Conservation (phyloP, 2,797 vertebrate genomes). For the Halcyon leucocephala region DNA sequence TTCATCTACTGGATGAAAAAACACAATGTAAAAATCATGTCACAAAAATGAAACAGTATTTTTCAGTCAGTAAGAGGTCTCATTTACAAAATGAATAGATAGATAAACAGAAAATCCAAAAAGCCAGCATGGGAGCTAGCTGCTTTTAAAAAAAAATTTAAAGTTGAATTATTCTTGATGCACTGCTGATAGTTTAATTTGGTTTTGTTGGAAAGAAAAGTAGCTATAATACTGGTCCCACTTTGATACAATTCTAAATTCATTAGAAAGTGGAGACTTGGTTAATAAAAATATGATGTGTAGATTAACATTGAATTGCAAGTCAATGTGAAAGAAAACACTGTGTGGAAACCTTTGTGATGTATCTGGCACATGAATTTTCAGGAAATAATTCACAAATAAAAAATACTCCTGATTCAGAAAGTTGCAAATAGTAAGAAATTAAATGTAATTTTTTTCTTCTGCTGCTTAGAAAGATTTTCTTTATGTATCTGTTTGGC, state of each 20-base stretch:
- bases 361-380: neutral
- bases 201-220: neutral
- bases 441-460: neutral
- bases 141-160: too few species aligned
- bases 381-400: neutral
- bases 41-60: neutral
- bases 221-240: neutral
- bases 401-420: neutral
- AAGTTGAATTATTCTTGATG: neutral
- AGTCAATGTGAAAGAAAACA: neutral
- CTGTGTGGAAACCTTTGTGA: neutral
- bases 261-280: neutral
- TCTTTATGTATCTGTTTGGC: neutral
- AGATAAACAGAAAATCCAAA: neutral
- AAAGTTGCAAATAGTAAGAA: neutral
- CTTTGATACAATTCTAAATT: neutral
- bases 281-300: neutral
- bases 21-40: neutral
- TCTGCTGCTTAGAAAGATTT: neutral
- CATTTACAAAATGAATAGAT: neutral
- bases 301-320: constrained; percentile 2
- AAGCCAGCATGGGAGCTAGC: neutral
- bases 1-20: neutral
- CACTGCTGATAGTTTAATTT: neutral
- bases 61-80: neutral